These are phyloP conservation scores for Actinostola sp. DNA, from an alignment of 92 coral and sea anemone genomes.

Conservation along the genomic window DNA sequence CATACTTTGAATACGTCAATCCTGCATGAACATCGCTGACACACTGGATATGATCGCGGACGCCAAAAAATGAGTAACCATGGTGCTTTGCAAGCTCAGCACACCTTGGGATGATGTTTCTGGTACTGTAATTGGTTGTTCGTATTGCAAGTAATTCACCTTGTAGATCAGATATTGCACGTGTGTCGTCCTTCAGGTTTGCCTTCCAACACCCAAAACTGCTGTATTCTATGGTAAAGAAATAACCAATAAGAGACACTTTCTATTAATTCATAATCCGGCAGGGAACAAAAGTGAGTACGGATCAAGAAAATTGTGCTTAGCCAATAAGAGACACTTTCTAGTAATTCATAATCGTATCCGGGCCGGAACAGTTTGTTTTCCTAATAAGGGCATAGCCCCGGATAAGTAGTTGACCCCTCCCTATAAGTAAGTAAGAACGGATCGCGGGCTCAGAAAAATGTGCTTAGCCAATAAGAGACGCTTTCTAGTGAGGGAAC, in stretches of 20 bases:
- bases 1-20: constrained; percentile 53
- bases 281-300: too few relatives aligned
- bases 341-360: too few relatives aligned
- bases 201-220: constrained; percentile 71
- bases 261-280: too few relatives aligned
- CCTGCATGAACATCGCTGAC: constrained; percentile 57
- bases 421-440: too few relatives aligned
- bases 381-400: too few relatives aligned
- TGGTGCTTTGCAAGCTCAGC: constrained; percentile 33
- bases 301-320: too few relatives aligned
- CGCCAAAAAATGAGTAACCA: constrained; percentile 58
- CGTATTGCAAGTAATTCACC: neutral
- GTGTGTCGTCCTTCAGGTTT: neutral
- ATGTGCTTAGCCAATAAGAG: neutral
- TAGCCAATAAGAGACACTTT: neutral
- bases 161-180: constrained; percentile 7
- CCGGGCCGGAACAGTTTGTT: too few relatives aligned
- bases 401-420: too few relatives aligned
- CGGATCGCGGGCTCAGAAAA: too few relatives aligned
- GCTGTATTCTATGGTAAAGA: neutral
- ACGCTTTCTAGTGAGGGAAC: too few relatives aligned
- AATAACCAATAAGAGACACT: neutral
- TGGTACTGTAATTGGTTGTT: neutral
- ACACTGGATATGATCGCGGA: constrained; percentile 41
- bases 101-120: constrained; percentile 18